A percentile compares a stretch with the other conserved stretches of the same genome.
These are phyloP conservation scores for Brachirus orientalis DNA, from an alignment of 2,113 vertebrate species.

Conservation along the genomic window DNA sequence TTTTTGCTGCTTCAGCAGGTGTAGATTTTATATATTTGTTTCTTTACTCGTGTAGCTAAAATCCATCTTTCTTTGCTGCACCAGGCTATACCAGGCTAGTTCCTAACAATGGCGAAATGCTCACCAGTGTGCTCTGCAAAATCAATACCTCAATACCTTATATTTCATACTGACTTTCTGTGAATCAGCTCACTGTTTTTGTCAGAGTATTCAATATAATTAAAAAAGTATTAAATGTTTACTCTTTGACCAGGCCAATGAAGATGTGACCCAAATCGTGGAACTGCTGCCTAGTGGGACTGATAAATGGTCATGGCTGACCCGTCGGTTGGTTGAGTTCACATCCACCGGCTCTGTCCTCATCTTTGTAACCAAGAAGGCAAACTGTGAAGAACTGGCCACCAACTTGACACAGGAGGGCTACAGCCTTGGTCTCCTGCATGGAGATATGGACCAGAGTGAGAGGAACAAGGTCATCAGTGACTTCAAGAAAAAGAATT, in stretches of 20 bases:
- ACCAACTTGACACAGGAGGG: slow-evolving; percentile 93
- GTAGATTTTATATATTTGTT: too few relatives aligned
- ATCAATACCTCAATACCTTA: too few relatives aligned
- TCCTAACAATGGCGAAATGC: too few relatives aligned
- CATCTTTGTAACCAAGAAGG: slow-evolving; percentile 97
- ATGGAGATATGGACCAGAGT: slow-evolving; percentile 99
- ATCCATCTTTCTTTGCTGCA: too few relatives aligned
- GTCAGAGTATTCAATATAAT: background rate
- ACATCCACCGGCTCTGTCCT: slow-evolving; percentile 95
- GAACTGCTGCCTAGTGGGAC: slow-evolving; percentile 88
- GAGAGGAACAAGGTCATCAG: slow-evolving; percentile 99
- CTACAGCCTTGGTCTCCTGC: slow-evolving; percentile 92
- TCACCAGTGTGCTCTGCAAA: too few relatives aligned
- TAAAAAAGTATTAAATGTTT: background rate
- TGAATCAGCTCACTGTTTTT: too few relatives aligned
- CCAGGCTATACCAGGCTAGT: too few relatives aligned
- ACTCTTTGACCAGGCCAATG: slow-evolving; percentile 88
- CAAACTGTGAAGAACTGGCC: slow-evolving; percentile 94
- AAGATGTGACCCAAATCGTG: slow-evolving; percentile 97
- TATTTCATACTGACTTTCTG: too few relatives aligned
- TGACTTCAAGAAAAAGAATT: slow-evolving; percentile 95
- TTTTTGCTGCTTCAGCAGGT: too few relatives aligned
- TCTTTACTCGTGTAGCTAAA: too few relatives aligned
- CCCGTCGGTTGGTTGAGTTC: slow-evolving; percentile 93
- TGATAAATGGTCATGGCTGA: slow-evolving; percentile 96